Evolutionary conservation across 2,888 invertebrate genomes (phyloP).

Genomic region (Halictus quadricinctus): DNA sequence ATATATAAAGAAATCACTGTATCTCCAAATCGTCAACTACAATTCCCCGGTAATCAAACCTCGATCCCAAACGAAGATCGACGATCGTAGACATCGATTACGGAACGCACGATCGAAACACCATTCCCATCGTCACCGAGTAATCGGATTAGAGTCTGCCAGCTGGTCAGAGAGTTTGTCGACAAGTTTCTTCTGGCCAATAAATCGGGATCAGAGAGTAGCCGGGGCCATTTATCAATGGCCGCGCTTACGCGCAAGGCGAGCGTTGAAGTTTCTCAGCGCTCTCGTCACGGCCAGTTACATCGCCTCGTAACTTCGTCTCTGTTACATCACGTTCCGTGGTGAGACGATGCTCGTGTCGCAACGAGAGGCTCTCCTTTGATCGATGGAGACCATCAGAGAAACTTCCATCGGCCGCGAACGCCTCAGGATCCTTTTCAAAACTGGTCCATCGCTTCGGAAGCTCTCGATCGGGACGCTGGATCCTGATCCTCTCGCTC

Average conservation of each 20-base stretch:
- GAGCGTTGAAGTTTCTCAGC: slow-evolving; percentile 25
- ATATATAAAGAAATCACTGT: too few species aligned
- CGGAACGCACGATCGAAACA: background rate
- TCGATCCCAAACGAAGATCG: background rate
- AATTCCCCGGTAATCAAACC: too few species aligned
- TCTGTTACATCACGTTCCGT: slow-evolving; percentile 14
- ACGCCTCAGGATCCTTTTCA: background rate
- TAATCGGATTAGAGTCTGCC: background rate
- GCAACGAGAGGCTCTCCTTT: slow-evolving; percentile 14
- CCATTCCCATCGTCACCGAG: background rate
- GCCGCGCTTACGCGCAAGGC: background rate
- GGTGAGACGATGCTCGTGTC: slow-evolving; percentile 20
- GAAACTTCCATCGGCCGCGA: background rate
- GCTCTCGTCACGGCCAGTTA: slow-evolving; percentile 26
- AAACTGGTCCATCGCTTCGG: background rate
- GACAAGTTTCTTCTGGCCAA: background rate
- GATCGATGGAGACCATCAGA: slow-evolving; percentile 5
- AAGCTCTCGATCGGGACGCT: slow-evolving; percentile 4
- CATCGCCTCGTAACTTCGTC: slow-evolving; percentile 24
- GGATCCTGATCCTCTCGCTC: background rate
- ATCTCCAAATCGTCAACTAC: too few species aligned
- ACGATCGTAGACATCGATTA: background rate
- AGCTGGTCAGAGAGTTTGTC: background rate
- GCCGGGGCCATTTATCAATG: slow-evolving; percentile 15
- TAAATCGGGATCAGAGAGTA: background rate